Base-by-base conservation (phyloP, 2,113 vertebrate species). In the Dendrocopos noguchii region DNA sequence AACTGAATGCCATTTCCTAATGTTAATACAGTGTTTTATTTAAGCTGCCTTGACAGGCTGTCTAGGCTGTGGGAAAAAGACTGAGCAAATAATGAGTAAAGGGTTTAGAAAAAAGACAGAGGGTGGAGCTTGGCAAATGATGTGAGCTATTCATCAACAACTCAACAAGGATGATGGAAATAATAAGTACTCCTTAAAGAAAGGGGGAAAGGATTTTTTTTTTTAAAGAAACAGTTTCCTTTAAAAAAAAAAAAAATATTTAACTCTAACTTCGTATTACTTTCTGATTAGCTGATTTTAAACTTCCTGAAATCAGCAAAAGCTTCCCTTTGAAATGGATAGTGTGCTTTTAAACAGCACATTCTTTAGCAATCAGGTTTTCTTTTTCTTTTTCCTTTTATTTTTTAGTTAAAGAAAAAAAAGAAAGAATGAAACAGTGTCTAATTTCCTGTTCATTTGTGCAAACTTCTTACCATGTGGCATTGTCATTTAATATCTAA, bases 1-100 rank as follows among this genome's bases (percentile, higher is more conserved):
- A 98, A 98, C 98, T 95, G 98, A 98, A 98, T 98, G 98, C 98
- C 98, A 98, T 99, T 99, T 99, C 98, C 98, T 98, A 97, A 98
- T 98, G 98, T 98, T 99, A 99, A 98, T 98, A 98, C 98, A 89
- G 98, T 98, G 98, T 98, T 98, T 98, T 98, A 98, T 98, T 98
- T 98, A 98, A 98, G 97, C 98, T 98, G 98, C 98, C 98, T 98
- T 97, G 98, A 98, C 97, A 96, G 98, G 98, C 97, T 97, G 98
- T 99, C 98, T 97, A 88, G 98, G 98, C 98, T 98, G 98, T 98
- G 98, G 98, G 98, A 98, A 98, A 98, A 97, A 96, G 97, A 97
- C 92, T 97, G 97, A 97, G 96, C 94, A 98, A 98, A 98, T 98
- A 98, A 98, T 97, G 98, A 98, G 98, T 94, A 96, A 98, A 97